Percentiles rank a stretch among this genome's conserved stretches.
These are phyloP conservation scores for Phrynosoma platyrhinos DNA, from an alignment of 2,113 vertebrate species.

Conservation along the genomic window DNA sequence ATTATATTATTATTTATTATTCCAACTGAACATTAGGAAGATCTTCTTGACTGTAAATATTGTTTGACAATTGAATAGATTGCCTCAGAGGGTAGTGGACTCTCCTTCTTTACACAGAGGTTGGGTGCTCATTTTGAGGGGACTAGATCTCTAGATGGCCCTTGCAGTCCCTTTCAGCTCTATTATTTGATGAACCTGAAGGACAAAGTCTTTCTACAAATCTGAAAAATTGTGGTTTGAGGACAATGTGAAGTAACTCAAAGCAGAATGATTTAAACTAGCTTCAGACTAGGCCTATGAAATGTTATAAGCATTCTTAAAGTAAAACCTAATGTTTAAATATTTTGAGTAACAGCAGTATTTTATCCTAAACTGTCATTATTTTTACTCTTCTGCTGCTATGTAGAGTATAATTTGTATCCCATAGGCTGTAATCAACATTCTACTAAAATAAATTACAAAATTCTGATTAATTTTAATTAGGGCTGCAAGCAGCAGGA, in stretches of 20 bases:
- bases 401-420: constrained; percentile 9
- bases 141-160: no score
- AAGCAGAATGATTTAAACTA: not conserved
- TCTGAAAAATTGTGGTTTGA: no score
- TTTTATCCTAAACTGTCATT: constrained; percentile 19
- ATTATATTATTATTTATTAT: no score
- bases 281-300: not conserved
- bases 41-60: no score
- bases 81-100: no score
- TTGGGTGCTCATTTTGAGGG: no score
- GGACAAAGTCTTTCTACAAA: no score
- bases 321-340: constrained; percentile 13
- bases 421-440: not conserved
- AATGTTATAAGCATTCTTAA: not conserved
- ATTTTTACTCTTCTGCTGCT: constrained; percentile 16
- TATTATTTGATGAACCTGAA: no score
- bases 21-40: no score
- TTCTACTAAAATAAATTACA: constrained; percentile 10
- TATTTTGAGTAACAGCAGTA: constrained; percentile 7
- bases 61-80: no score
- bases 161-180: no score
- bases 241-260: not conserved
- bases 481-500: not conserved
- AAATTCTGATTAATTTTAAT: constrained; percentile 21
- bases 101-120: no score